Percentiles rank a stretch among this genome's conserved stretches.
These are phyloP conservation scores for Theonella swinhoei DNA, from an alignment of 37 sponge, comb jelly and placozoan genomes.

Conservation along the genomic window DNA sequence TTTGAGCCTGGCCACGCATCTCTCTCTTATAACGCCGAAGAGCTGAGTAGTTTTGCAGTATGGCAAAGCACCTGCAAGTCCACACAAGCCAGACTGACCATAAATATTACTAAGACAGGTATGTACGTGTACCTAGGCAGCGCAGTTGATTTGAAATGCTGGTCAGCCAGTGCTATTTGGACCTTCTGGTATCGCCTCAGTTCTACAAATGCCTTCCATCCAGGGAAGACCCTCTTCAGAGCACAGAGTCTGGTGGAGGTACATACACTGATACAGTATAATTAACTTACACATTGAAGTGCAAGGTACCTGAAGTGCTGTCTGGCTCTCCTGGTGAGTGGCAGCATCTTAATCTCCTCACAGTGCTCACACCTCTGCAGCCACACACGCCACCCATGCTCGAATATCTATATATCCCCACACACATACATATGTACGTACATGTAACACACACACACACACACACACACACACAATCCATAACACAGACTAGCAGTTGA, in stretches of 20 bases:
- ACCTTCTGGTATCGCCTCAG: conserved; percentile 27
- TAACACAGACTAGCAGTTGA: too few relatives aligned
- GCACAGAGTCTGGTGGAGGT: not conserved
- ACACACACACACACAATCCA: too few relatives aligned
- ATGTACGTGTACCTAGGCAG: conserved; percentile 68
- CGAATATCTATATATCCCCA: not conserved
- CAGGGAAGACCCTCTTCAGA: not conserved
- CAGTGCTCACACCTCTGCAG: conserved; percentile 56
- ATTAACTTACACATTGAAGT: not conserved
- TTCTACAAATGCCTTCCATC: conserved; percentile 32
- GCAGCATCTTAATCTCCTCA: conserved; percentile 48
- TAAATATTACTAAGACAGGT: too few relatives aligned
- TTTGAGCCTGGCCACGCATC: conserved; percentile 1
- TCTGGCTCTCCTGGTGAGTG: conserved; percentile 40
- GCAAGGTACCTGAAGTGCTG: conserved; percentile 7
- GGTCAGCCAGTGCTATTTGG: conserved; percentile 18
- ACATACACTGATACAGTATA: not conserved
- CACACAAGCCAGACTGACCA: too few relatives aligned
- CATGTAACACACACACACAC: too few relatives aligned
- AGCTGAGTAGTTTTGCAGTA: conserved; percentile 20
- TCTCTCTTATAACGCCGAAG: conserved; percentile 24
- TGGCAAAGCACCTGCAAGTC: conserved; percentile 36
- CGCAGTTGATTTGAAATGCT: conserved; percentile 38
- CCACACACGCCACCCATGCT: conserved; percentile 38
- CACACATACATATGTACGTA: not conserved